Evolutionary conservation across 1,140 invertebrate species (phyloP).

Genomic region (Procambarus clarkii): DNA sequence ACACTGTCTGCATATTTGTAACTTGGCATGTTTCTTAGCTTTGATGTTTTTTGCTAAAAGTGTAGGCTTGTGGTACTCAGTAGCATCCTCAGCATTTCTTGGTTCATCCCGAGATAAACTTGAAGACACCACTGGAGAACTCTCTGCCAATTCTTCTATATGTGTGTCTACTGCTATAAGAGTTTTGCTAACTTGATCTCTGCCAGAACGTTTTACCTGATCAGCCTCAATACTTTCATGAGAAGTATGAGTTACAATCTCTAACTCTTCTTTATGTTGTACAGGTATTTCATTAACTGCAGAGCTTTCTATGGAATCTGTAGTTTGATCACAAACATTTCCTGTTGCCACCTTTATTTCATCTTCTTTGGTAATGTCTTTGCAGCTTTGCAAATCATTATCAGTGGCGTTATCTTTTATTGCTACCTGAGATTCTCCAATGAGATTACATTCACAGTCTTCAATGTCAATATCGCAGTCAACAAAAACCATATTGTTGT

Average conservation of each 20-base stretch:
- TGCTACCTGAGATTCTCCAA: conserved; percentile 37
- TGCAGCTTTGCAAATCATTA: conserved; percentile 5
- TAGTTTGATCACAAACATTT: neutral
- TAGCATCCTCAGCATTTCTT: conserved; percentile 68
- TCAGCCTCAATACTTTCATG: neutral
- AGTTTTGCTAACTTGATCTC: neutral
- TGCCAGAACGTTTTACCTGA: neutral
- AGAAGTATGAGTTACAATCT: neutral
- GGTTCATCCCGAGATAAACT: conserved; percentile 39
- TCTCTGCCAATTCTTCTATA: neutral
- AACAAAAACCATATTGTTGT: conserved; percentile 55
- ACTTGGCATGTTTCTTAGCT: conserved; percentile 71
- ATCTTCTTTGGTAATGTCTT: neutral
- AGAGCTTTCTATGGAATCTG: neutral
- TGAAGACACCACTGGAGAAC: conserved; percentile 10
- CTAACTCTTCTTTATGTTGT: conserved; percentile 15
- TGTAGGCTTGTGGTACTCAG: conserved; percentile 71
- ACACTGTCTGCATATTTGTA: conserved; percentile 72
- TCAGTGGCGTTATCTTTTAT: conserved; percentile 13
- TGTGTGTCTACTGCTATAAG: neutral
- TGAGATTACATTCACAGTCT: conserved; percentile 66
- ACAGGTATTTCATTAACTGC: neutral
- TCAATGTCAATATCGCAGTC: conserved; percentile 72
- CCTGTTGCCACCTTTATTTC: neutral
- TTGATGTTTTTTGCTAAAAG: conserved; percentile 67